Evolutionary conservation across 2,797 vertebrate genomes (phyloP).

Genomic region (Myotis pilosus): DNA sequence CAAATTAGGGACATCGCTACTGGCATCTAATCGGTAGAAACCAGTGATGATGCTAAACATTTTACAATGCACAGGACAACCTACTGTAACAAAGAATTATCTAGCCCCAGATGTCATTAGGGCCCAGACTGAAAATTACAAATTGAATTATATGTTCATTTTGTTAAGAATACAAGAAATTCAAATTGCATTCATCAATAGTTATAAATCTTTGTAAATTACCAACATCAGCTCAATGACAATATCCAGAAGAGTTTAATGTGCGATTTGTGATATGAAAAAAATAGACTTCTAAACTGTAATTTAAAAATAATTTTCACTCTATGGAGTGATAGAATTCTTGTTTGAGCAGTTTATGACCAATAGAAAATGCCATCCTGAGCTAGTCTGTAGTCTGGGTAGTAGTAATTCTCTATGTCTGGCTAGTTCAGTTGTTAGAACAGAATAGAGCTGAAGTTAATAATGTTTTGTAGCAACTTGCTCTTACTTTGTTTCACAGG

Average conservation of each 20-base stretch:
- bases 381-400: background rate
- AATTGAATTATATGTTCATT: background rate
- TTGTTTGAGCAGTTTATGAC: background rate
- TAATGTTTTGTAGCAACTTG: conserved; percentile 38
- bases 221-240: background rate
- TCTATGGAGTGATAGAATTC: background rate
- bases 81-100: background rate
- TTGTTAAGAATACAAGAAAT: background rate
- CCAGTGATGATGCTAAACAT: background rate
- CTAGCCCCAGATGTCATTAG: background rate
- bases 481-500: conserved; percentile 24
- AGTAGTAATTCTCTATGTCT: background rate
- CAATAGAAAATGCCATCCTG: background rate
- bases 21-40: background rate
- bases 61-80: background rate
- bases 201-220: background rate
- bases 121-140: background rate
- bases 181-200: background rate
- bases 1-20: background rate
- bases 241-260: background rate
- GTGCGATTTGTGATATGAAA: background rate
- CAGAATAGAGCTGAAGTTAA: conserved; percentile 39
- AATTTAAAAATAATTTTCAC: conserved; percentile 15
- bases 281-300: background rate
- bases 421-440: background rate